phyloP scores from a whole-genome alignment of 2,797 vertebrate species.

The Myripristis jacobus region DNA sequence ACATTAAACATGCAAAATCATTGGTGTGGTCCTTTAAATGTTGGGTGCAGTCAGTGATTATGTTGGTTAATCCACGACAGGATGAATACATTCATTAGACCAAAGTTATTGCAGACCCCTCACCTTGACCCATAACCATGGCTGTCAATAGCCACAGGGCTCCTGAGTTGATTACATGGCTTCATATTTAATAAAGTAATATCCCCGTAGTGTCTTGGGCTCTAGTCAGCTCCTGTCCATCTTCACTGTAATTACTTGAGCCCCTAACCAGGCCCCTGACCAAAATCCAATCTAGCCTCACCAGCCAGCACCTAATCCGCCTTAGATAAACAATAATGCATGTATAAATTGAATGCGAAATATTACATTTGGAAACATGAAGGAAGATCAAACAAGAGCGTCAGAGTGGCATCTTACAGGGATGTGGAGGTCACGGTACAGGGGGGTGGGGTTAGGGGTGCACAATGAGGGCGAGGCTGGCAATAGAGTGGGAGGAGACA shows the following conservation, averaged over 20 bases:
- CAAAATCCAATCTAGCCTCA: conserved; percentile 71
- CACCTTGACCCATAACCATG: conserved; percentile 59
- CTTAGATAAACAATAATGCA: conserved; percentile 74
- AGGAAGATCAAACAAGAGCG: conserved; percentile 7
- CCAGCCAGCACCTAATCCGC: conserved; percentile 64
- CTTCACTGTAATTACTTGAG: conserved; percentile 69
- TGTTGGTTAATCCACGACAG: conserved; percentile 45
- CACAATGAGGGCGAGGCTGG: no score
- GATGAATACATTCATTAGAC: conserved; percentile 70
- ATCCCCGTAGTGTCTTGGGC: conserved; percentile 44
- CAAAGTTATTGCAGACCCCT: conserved; percentile 56
- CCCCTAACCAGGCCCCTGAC: conserved; percentile 57
- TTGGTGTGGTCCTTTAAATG: no score
- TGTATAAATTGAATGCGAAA: conserved; percentile 74
- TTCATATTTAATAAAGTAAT: conserved; percentile 75
- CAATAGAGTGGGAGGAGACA: conserved; percentile 14
- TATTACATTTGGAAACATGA: conserved; percentile 71
- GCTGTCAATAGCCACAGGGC: conserved; percentile 66
- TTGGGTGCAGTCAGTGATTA: conserved; percentile 58
- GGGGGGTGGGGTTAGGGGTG: conserved; percentile 7
- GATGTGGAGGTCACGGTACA: not conserved
- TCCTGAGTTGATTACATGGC: conserved; percentile 66
- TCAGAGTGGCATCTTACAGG: not conserved
- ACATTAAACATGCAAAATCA: no score
- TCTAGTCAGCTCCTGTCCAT: conserved; percentile 66